These are phyloP conservation scores for Erpornis zantholeuca DNA, from an alignment of 2,113 vertebrate genomes.

Conservation along the genomic window DNA sequence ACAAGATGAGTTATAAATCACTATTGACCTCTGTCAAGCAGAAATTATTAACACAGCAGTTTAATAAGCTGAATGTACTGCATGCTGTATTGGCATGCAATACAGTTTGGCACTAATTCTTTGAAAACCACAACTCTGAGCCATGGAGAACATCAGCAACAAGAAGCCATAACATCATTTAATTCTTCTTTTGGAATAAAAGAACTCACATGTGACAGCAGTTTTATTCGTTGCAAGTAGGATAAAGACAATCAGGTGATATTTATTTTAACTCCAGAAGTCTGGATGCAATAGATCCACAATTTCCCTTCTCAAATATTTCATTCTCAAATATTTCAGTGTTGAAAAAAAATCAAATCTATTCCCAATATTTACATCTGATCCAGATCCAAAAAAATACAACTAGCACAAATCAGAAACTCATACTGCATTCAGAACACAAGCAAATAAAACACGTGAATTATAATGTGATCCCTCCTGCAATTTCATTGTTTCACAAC, in stretches of 20 bases:
- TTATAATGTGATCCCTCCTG: background rate
- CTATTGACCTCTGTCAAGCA: background rate
- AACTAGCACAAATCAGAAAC: background rate
- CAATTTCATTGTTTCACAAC: background rate
- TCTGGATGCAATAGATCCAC: background rate
- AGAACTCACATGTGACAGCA: background rate
- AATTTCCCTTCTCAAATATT: background rate
- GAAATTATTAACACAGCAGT: background rate
- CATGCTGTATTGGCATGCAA: background rate
- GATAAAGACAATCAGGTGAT: background rate
- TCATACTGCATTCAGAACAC: background rate
- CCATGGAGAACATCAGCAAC: background rate
- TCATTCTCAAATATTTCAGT: background rate
- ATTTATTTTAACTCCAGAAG: background rate
- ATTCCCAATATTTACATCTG: background rate
- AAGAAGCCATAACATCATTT: background rate
- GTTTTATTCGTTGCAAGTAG: background rate
- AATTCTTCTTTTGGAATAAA: background rate
- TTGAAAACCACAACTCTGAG: background rate
- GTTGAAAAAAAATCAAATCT: background rate
- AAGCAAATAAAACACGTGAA: background rate
- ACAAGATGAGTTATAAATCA: background rate
- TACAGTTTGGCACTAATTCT: background rate
- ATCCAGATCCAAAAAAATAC: background rate
- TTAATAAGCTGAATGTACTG: background rate